These are phyloP conservation scores for Anagrus nilaparvatae DNA, from an alignment of 1,140 invertebrate genomes.

Conservation along the genomic window DNA sequence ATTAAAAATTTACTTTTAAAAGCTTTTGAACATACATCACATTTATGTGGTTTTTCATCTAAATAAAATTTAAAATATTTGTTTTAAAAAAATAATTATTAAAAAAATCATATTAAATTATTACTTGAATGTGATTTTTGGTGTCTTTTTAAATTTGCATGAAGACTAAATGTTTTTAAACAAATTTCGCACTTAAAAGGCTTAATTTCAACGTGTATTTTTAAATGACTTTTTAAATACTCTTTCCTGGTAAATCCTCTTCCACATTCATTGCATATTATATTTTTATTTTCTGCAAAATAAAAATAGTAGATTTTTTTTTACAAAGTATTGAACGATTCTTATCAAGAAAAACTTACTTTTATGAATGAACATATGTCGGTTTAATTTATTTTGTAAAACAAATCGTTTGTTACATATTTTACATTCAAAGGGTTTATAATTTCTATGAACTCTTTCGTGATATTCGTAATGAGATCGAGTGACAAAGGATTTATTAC, in stretches of 20 bases:
- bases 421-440: conserved; percentile 67
- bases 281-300: conserved; percentile 32
- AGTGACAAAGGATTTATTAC: conserved; percentile 33
- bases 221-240: conserved; percentile 33
- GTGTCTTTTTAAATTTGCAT: conserved; percentile 35
- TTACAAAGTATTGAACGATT: too few relatives aligned
- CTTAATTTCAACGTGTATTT: conserved; percentile 23
- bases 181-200: conserved; percentile 30
- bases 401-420: conserved; percentile 50
- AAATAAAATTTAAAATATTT: conserved; percentile 12
- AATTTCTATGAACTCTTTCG: conserved; percentile 63
- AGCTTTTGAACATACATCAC: conserved; percentile 33
- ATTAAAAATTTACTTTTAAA: conserved; percentile 37
- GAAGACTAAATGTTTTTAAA: conserved; percentile 29
- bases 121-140: conserved; percentile 32
- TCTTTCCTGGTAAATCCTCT: conserved; percentile 33
- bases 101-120: conserved; percentile 14
- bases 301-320: conserved; percentile 7
- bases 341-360: conserved; percentile 19
- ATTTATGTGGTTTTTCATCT: conserved; percentile 32
- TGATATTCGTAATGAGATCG: conserved; percentile 39
- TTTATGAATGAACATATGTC: conserved; percentile 57
- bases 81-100: conserved; percentile 6
- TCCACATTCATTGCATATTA: conserved; percentile 32
- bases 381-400: conserved; percentile 52